Base-by-base conservation (phyloP, 2,888 invertebrate genomes). In the Ophion obscuratus region DNA sequence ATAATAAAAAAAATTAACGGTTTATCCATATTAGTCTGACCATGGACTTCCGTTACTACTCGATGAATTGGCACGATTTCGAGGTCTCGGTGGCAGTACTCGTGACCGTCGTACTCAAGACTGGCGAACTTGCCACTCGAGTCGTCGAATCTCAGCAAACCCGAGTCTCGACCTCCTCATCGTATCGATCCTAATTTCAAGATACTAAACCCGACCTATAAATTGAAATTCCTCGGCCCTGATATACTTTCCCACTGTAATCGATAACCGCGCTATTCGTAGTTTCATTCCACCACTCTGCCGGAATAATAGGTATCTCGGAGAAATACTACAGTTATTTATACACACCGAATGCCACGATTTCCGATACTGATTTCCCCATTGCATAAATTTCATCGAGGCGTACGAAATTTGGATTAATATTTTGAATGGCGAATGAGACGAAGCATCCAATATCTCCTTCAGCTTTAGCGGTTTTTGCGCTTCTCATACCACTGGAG, bases 191-290 rank as follows among this genome's bases (percentile, higher is more conserved):
- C 76, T 77, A 83, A 83, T 83, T 77, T 77, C 73, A 59, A 73
- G 71, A 66, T 77, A 66, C 77, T 77, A 83, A 83, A 83, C 71
- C 71, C 66, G 66, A 53, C 53, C 14, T 53, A 83, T 83, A 82
- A 87, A 85, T 88, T 87, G 85, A 71, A 87, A 88, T 86, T 85
- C 86, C 76, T 85, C 44, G 70, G 86, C 61, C 61, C 67, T 53
- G 81, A 62, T 47, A 77, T 82, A 66, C 53, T 73, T 27, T 71
- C 70, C 70, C 40, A 77, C 80, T 53, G 24, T 77, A 67, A 71
- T 86, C 84, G 83, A 89, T 83, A 76, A 27, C 53, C 67, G 20
- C 61, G 24, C 7, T 61, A 70, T 44, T 76, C 44, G 53, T 24
- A 24, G 40, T 31, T 61, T 31, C 74, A 9, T 47, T 47, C 47